phyloP scores from a whole-genome alignment of 2,888 invertebrate species.

The Stegana nigrithorax region DNA sequence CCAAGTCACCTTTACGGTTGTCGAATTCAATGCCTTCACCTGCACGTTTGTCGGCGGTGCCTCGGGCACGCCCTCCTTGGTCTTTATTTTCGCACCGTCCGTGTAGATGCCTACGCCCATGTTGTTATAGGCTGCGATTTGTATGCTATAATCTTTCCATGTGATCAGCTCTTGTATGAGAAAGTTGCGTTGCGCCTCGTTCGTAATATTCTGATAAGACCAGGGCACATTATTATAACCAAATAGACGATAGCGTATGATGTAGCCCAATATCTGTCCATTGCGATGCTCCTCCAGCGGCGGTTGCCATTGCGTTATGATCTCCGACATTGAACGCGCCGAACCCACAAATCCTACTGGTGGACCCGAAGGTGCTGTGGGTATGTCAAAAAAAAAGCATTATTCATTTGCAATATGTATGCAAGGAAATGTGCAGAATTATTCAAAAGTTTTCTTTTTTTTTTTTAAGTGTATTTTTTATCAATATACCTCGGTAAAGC shows the following conservation, averaged over 20 bases:
- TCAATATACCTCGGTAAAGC: slow-evolving; percentile 67
- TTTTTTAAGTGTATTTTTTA: slow-evolving; percentile 24
- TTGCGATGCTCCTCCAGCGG: slow-evolving; percentile 95
- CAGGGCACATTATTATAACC: slow-evolving; percentile 94
- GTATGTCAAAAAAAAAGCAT: slow-evolving; percentile 26
- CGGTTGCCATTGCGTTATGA: slow-evolving; percentile 97
- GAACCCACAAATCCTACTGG: slow-evolving; percentile 95
- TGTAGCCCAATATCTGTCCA: slow-evolving; percentile 93
- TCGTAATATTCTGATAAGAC: slow-evolving; percentile 91
- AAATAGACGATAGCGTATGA: slow-evolving; percentile 88
- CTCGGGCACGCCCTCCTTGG: slow-evolving; percentile 95
- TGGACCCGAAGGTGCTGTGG: slow-evolving; percentile 92
- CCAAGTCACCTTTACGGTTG: slow-evolving; percentile 87
- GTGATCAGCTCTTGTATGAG: slow-evolving; percentile 93
- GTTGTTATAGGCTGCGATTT: slow-evolving; percentile 96
- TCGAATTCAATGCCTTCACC: slow-evolving; percentile 86
- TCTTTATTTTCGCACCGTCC: slow-evolving; percentile 91
- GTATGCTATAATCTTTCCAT: slow-evolving; percentile 97
- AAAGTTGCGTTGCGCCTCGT: slow-evolving; percentile 91
- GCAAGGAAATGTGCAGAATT: not conserved
- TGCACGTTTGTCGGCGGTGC: slow-evolving; percentile 87
- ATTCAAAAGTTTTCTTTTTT: slow-evolving; percentile 7
- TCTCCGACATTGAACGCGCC: slow-evolving; percentile 92
- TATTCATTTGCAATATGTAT: slow-evolving; percentile 9
- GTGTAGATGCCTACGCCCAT: slow-evolving; percentile 95